Evolutionary conservation across 2,113 vertebrate species (phyloP).

Genomic region (Prunella fulvescens): DNA sequence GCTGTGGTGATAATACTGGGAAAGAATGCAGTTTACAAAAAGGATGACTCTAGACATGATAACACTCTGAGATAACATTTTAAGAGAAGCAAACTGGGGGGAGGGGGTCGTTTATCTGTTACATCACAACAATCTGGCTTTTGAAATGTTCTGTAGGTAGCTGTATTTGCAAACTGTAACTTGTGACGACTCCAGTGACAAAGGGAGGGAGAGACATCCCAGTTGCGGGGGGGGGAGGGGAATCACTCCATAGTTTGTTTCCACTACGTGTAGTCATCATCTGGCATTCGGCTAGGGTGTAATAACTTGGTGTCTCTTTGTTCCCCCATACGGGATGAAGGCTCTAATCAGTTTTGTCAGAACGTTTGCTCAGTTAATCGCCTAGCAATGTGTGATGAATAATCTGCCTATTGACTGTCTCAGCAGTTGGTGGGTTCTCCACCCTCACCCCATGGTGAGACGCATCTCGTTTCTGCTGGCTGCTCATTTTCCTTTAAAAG

Average conservation of each 20-base stretch:
- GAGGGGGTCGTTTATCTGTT: background rate
- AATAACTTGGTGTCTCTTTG: constrained; percentile 70
- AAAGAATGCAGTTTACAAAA: constrained; percentile 40
- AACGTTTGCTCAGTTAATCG: constrained; percentile 79
- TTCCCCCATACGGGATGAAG: constrained; percentile 66
- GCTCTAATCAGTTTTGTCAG: constrained; percentile 76
- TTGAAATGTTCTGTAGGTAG: constrained; percentile 12
- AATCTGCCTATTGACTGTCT: constrained; percentile 76
- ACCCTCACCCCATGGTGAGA: constrained; percentile 72
- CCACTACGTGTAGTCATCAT: constrained; percentile 19
- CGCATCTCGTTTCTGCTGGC: constrained; percentile 70
- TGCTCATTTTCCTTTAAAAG: constrained; percentile 75
- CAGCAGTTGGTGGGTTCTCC: constrained; percentile 73
- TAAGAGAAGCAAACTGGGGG: background rate
- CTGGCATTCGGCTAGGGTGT: constrained; percentile 44
- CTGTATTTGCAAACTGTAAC: constrained; percentile 19
- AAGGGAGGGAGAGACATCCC: background rate
- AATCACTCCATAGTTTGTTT: background rate
- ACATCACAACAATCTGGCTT: constrained; percentile 4
- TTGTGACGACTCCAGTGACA: background rate
- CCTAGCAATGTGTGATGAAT: constrained; percentile 74
- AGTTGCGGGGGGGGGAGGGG: no score
- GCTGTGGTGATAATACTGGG: background rate
- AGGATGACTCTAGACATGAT: background rate
- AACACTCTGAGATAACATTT: constrained; percentile 18